Evolutionary conservation across 1,140 invertebrate species (phyloP).

Genomic region (Rhyacophila brunnea): DNA sequence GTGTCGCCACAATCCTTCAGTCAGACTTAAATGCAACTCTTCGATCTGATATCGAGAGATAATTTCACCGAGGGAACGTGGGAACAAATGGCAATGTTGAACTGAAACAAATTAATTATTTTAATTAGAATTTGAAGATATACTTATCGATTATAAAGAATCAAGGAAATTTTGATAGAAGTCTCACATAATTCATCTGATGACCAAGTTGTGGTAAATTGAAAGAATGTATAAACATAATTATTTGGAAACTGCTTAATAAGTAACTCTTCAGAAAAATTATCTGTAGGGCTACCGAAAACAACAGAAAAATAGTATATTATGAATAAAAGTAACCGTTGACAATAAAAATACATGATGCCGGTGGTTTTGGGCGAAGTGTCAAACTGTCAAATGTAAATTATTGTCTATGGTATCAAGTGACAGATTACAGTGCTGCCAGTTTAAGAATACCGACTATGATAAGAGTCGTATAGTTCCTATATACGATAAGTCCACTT

Average conservation of each 20-base stretch:
- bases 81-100: constrained; percentile 84
- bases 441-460: no score
- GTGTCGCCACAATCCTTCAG: constrained; percentile 91
- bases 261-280: constrained; percentile 68
- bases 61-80: constrained; percentile 88
- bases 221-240: constrained; percentile 81
- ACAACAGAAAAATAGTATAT: constrained; percentile 6
- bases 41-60: constrained; percentile 79
- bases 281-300: constrained; percentile 12
- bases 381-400: constrained; percentile 2
- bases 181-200: constrained; percentile 38
- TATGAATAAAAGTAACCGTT: background rate
- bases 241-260: constrained; percentile 75
- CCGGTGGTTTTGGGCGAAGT: background rate
- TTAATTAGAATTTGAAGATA: background rate
- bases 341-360: background rate
- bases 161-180: background rate
- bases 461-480: no score
- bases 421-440: no score
- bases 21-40: constrained; percentile 89
- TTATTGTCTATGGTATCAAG: no score
- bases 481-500: no score
- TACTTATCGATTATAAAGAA: background rate
- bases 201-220: constrained; percentile 80
- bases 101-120: constrained; percentile 58